Evolutionary conservation across 2,888 invertebrate genomes (phyloP).

Genomic region (Apodemia duryi): DNA sequence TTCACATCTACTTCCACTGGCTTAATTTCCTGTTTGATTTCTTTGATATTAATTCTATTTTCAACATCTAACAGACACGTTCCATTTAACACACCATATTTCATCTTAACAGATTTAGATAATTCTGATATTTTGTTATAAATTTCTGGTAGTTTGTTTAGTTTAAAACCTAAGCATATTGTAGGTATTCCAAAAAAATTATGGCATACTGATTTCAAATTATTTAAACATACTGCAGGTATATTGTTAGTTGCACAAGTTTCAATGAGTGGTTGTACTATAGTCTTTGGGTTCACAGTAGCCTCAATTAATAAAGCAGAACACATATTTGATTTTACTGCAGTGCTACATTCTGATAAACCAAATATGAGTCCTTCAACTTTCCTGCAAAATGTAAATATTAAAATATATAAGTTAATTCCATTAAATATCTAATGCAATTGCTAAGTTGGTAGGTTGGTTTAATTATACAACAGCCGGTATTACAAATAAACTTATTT

Average conservation of each 20-base stretch:
- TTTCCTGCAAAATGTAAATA: constrained; percentile 46
- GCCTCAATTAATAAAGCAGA: constrained; percentile 61
- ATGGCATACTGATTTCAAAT: constrained; percentile 45
- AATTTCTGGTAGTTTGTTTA: constrained; percentile 40
- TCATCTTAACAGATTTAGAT: constrained; percentile 36
- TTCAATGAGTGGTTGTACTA: constrained; percentile 63
- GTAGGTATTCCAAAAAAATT: constrained; percentile 61
- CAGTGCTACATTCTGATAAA: constrained; percentile 49
- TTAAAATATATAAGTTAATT: background rate
- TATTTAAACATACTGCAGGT: constrained; percentile 58
- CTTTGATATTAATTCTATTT: constrained; percentile 20
- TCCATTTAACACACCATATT: background rate
- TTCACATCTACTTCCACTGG: constrained; percentile 22
- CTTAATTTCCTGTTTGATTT: constrained; percentile 27
- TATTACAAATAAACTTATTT: no score
- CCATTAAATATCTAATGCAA: background rate
- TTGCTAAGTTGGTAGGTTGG: background rate
- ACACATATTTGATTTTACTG: constrained; percentile 45
- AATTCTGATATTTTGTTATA: constrained; percentile 40
- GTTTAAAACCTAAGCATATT: constrained; percentile 59
- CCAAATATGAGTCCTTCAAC: constrained; percentile 62
- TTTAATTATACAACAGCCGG: no score
- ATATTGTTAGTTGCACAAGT: constrained; percentile 45
- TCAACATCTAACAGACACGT: constrained; percentile 6
- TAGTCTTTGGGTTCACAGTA: constrained; percentile 53